These are phyloP conservation scores for Myiothlypis chrysogaster DNA, from an alignment of 2,797 vertebrate genomes.

Conservation along the genomic window DNA sequence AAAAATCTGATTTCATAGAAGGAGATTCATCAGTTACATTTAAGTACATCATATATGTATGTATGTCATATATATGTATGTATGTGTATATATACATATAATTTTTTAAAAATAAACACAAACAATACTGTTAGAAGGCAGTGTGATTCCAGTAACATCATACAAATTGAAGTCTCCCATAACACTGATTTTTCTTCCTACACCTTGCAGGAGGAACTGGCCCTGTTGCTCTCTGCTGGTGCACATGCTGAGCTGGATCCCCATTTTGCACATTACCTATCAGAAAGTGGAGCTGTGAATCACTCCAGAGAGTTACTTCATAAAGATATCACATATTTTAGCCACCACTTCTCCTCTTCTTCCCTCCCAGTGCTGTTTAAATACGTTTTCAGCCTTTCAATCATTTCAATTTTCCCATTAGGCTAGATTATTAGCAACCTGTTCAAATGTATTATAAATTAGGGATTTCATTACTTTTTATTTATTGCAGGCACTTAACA, in stretches of 20 bases:
- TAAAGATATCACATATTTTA: not conserved
- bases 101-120: not conserved
- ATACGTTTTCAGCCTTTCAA: not conserved
- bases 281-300: not conserved
- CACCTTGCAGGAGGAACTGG: not conserved
- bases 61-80: no score
- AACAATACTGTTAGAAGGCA: not conserved
- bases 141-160: not conserved
- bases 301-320: not conserved
- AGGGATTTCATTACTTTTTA: constrained; percentile 29
- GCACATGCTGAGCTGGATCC: not conserved
- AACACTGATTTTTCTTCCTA: not conserved
- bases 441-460: constrained; percentile 14
- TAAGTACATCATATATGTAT: not conserved
- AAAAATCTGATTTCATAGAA: not conserved
- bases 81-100: no score
- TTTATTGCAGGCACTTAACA: constrained; percentile 33
- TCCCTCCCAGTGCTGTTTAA: not conserved
- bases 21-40: not conserved
- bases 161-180: not conserved
- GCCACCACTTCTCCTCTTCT: not conserved
- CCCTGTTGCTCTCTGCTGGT: not conserved
- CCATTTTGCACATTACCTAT: not conserved
- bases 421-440: constrained; percentile 14
- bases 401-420: constrained; percentile 37